Base-by-base conservation (phyloP, 2,797 vertebrate genomes). In the Gymnothorax reevesii region DNA sequence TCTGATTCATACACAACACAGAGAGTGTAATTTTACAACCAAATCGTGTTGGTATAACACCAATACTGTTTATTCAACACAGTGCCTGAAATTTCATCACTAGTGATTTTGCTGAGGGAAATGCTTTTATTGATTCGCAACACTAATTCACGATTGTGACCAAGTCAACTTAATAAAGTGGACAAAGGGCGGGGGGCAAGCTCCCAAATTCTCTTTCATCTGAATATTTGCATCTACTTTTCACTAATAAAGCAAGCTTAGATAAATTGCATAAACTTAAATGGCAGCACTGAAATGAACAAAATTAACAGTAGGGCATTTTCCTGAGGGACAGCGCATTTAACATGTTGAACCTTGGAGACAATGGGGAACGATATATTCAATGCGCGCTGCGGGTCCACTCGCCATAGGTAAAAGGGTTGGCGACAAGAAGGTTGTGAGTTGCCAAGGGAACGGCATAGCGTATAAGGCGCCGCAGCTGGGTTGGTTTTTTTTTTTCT, bases 361-460 rank as follows among this genome's bases (percentile, higher is more conserved):
- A 59, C 83, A 8, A 33, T 83, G 17, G 64, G 57, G 57, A 75
- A 60, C 88, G 88, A 62, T 4, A 52, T 86, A 82, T 22, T 79
- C 85, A 82, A 90, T 89, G 33, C 86, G 42, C 57, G 54, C 42
- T 86, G 7, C 17, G n/a, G 85, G 88, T 89, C 88, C 85, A 89
- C 88, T 88, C 88, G 89, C 88, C 87, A 69, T 88, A 84, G 87
- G 91, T 42, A 42, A 86, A 27, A 80, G 88, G 88, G 84, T 85
- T 49, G 85, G 90, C 89, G 92, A 92, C 55, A 91, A 89, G 88
- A 89, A 92, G 73, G 4, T 60, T 82, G 89, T 89, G 89, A 90
- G 93, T 94, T 89, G 92, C 93, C 92, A 93, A 90, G 93, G 93
- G 86, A 93, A 93, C 93, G 82, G 77, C 49, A 54, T 52, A 77